Conservation (phyloP, 2,888 invertebrate genomes). For the Myathropa florea region DNA sequence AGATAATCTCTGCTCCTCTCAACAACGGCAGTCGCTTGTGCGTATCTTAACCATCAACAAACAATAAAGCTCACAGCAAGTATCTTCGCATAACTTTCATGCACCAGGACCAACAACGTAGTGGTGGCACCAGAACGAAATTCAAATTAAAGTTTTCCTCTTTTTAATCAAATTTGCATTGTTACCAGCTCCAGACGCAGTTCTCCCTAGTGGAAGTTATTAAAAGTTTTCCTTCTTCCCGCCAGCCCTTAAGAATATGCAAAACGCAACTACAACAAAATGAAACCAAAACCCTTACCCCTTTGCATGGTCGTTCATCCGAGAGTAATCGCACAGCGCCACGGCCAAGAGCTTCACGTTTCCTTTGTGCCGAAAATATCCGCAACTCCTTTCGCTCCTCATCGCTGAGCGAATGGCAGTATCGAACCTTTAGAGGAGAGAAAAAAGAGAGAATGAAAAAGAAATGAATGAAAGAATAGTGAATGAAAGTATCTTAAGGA, state of each 20-base stretch:
- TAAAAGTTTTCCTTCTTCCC: conserved; percentile 56
- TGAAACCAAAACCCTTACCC: conserved; percentile 83
- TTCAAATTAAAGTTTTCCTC: conserved; percentile 59
- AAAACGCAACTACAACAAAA: conserved; percentile 25
- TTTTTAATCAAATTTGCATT: conserved; percentile 70
- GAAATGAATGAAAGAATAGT: background rate
- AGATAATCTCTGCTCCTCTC: conserved; percentile 11
- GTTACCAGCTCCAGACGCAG: conserved; percentile 51
- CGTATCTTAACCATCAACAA: background rate
- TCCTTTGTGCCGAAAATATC: conserved; percentile 95
- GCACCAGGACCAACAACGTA: background rate
- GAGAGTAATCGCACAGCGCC: conserved; percentile 93
- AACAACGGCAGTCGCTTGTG: background rate
- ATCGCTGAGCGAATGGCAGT: conserved; percentile 95
- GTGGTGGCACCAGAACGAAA: background rate
- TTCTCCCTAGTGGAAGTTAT: conserved; percentile 52
- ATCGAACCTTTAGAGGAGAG: conserved; percentile 86
- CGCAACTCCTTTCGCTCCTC: conserved; percentile 96
- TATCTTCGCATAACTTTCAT: background rate
- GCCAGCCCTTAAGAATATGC: background rate
- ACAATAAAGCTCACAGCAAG: background rate
- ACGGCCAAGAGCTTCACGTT: conserved; percentile 95
- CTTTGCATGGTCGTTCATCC: conserved; percentile 87
- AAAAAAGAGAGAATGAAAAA: conserved; percentile 17
- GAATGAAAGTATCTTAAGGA: conserved; percentile 51